These are phyloP conservation scores for Isichthys henryi DNA, from an alignment of 2,113 vertebrate species.

Conservation along the genomic window DNA sequence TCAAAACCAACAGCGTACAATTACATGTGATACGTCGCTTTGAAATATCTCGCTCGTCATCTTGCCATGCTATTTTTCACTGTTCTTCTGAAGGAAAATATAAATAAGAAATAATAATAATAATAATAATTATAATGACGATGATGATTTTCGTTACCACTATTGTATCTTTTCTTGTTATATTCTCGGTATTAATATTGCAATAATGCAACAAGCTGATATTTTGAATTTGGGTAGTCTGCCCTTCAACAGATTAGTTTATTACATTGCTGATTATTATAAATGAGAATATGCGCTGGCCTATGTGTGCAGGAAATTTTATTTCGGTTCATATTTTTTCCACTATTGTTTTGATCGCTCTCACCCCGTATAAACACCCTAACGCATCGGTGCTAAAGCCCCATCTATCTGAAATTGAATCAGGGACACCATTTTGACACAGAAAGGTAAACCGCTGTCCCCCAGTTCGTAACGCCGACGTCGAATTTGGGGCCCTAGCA, in stretches of 20 bases:
- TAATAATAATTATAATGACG: constrained; percentile 16
- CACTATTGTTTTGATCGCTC: constrained; percentile 45
- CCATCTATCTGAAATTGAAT: constrained; percentile 98
- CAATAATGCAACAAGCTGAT: not conserved
- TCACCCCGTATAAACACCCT: constrained; percentile 41
- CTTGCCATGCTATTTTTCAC: constrained; percentile 33
- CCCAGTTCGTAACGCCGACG: constrained; percentile 81
- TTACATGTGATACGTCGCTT: constrained; percentile 46
- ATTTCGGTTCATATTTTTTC: not conserved
- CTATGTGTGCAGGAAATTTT: not conserved
- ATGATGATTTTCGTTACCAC: constrained; percentile 17
- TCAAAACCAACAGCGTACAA: constrained; percentile 45
- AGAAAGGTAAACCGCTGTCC: constrained; percentile 74
- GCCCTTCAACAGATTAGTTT: not conserved
- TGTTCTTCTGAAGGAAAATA: constrained; percentile 16
- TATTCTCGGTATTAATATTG: not conserved
- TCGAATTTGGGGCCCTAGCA: constrained; percentile 86
- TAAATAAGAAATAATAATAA: constrained; percentile 4
- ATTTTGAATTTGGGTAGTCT: not conserved
- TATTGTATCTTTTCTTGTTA: constrained; percentile 7
- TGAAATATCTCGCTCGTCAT: constrained; percentile 38
- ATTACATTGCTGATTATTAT: constrained; percentile 18
- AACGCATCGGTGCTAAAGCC: constrained; percentile 76
- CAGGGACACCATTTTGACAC: constrained; percentile 92
- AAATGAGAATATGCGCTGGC: constrained; percentile 36